Conservation (phyloP, 2,888 invertebrate species). For the Ptycholaimellus sp. region DNA sequence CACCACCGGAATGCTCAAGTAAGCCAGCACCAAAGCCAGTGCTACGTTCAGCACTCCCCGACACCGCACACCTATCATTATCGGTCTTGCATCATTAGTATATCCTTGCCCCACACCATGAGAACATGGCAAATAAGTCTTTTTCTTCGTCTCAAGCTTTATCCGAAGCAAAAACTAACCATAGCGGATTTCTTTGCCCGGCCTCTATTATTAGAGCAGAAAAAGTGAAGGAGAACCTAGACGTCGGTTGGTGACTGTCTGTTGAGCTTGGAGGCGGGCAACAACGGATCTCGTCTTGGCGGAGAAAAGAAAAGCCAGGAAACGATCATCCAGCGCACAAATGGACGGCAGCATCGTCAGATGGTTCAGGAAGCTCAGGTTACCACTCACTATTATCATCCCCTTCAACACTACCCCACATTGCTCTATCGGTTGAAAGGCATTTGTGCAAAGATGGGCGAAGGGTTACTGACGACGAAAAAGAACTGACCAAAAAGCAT, state of each 20-base stretch:
- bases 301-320: conserved; percentile 8
- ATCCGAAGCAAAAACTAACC: too few relatives aligned
- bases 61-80: too few relatives aligned
- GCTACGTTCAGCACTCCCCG: conserved; percentile 18
- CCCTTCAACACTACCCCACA: conserved; percentile 14
- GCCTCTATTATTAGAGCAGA: neutral
- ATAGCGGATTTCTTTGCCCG: too few relatives aligned
- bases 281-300: neutral
- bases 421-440: neutral
- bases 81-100: too few relatives aligned
- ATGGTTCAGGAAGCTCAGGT: conserved; percentile 31
- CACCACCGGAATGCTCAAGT: conserved; percentile 29
- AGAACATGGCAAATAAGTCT: too few relatives aligned
- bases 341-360: conserved; percentile 28
- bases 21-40: conserved; percentile 23
- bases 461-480: too few relatives aligned
- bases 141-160: too few relatives aligned
- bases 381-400: conserved; percentile 29
- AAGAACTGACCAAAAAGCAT: neutral
- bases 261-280: neutral
- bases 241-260: neutral
- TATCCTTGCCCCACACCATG: too few relatives aligned
- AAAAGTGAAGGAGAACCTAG: neutral
- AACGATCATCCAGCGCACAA: conserved; percentile 29
- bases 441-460: neutral